phyloP scores from a whole-genome alignment of 2,797 vertebrate genomes.

The Tinamus major region DNA sequence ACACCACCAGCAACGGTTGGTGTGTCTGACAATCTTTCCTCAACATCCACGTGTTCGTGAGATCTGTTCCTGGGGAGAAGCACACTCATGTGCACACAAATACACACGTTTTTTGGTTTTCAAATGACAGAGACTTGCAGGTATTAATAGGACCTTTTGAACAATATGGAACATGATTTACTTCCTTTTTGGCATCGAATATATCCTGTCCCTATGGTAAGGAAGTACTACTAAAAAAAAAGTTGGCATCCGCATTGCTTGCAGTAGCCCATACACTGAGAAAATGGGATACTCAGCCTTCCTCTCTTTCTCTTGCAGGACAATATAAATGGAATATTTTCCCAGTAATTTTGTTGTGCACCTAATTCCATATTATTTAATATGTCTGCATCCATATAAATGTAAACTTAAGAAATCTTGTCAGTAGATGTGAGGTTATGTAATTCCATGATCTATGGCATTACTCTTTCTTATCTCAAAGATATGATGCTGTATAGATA shows the following conservation, averaged over 20 bases:
- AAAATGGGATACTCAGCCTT: background rate
- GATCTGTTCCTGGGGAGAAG: conserved; percentile 10
- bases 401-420: background rate
- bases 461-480: background rate
- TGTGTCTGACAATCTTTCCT: background rate
- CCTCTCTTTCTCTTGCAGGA: background rate
- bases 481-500: background rate
- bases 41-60: conserved; percentile 22
- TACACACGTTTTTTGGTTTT: background rate
- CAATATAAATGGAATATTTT: background rate
- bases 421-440: no score
- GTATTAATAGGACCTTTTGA: conserved; percentile 25
- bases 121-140: background rate
- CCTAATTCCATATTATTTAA: background rate
- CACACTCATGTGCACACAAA: background rate
- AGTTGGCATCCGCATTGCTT: background rate
- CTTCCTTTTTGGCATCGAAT: conserved; percentile 20
- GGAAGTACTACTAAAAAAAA: conserved; percentile 8
- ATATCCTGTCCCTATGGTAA: conserved; percentile 14
- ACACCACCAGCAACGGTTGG: background rate
- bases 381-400: background rate
- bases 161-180: background rate
- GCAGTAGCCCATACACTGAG: background rate
- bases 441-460: fast-evolving
- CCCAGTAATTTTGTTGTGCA: background rate